phyloP scores from a whole-genome alignment of 2,888 invertebrate genomes.

The Ophioninae sp. region DNA sequence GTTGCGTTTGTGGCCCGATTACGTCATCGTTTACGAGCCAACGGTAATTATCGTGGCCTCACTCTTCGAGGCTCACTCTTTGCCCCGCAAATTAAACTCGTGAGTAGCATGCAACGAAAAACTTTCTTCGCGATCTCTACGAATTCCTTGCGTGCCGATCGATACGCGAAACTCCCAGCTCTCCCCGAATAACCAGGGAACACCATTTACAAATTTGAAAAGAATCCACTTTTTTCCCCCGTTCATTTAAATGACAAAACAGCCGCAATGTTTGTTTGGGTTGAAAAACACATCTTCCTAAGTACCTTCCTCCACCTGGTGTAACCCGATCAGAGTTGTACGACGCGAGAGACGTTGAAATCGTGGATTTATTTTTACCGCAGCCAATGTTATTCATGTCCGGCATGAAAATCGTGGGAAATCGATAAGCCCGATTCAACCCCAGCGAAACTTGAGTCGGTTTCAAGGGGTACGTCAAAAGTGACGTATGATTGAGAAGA shows the following conservation, averaged over 20 bases:
- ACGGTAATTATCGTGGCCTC: slow-evolving; percentile 49
- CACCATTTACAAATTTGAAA: no score
- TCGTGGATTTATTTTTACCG: no score
- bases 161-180: slow-evolving; percentile 37
- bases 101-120: slow-evolving; percentile 50
- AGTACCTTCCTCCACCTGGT: no score
- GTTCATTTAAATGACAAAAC: no score
- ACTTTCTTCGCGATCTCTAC: slow-evolving; percentile 63
- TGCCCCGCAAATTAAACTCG: slow-evolving; percentile 16
- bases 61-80: slow-evolving; percentile 4
- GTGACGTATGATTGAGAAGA: no score
- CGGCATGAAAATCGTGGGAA: background rate
- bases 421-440: background rate
- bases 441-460: background rate
- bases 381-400: background rate
- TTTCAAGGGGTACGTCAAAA: no score
- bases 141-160: slow-evolving; percentile 58
- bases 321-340: no score
- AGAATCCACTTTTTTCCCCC: no score
- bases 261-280: no score
- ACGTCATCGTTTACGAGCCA: slow-evolving; percentile 56
- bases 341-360: no score
- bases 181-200: no score
- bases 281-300: no score
- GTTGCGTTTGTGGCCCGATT: slow-evolving; percentile 30